Percentiles rank a stretch among this genome's conserved stretches.
phyloP scores from a whole-genome alignment of 1,140 invertebrate species.

The Diabrotica virgifera region DNA sequence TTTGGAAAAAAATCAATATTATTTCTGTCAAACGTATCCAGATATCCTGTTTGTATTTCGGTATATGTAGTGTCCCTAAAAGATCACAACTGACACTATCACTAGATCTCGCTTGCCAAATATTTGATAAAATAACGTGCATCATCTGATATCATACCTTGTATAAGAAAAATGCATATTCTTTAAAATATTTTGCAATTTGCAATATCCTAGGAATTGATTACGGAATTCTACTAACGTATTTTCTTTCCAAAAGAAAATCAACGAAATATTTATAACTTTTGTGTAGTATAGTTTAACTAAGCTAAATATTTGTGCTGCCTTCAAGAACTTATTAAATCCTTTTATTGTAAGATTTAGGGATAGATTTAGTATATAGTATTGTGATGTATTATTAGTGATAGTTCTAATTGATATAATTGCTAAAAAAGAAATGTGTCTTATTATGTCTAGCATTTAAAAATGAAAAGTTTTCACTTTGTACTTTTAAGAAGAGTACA shows the following conservation, averaged over 20 bases:
- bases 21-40: too few relatives aligned
- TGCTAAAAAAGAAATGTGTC: conserved; percentile 38
- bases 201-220: neutral
- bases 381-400: conserved; percentile 41
- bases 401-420: conserved; percentile 30
- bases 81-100: neutral
- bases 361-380: conserved; percentile 35
- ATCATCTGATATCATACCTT: neutral
- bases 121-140: neutral
- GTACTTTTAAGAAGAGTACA: conserved; percentile 33
- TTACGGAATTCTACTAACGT: conserved; percentile 28
- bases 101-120: conserved; percentile 1
- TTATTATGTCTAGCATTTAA: conserved; percentile 43
- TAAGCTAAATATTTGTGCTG: conserved; percentile 35
- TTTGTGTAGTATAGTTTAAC: neutral
- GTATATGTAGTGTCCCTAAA: too few relatives aligned
- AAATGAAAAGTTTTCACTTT: conserved; percentile 32
- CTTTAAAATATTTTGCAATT: conserved; percentile 9
- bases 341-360: conserved; percentile 36
- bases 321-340: conserved; percentile 23
- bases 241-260: conserved; percentile 4
- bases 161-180: conserved; percentile 21
- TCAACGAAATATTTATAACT: neutral
- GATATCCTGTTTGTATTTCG: too few relatives aligned
- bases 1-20: too few relatives aligned